Conservation (phyloP, 2,113 vertebrate genomes). For the Natator depressus region DNA sequence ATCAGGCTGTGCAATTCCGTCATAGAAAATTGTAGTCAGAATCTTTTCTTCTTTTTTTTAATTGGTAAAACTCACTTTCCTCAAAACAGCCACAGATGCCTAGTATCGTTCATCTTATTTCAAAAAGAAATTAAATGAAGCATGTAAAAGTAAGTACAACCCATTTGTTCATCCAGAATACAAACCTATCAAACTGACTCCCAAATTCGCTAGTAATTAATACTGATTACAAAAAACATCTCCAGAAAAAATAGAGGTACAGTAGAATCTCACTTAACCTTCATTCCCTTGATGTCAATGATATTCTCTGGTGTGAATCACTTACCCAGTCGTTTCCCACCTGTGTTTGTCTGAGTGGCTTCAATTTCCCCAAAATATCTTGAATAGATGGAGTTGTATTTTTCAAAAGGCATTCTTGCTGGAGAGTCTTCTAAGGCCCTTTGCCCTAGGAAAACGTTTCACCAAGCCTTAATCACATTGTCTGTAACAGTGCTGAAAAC, state of each 20-base stretch:
- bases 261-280: not conserved
- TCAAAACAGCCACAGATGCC: slow-evolving; percentile 55
- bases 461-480: not conserved
- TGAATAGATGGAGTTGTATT: not conserved
- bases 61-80: slow-evolving; percentile 46
- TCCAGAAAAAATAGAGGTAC: not conserved
- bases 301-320: not conserved
- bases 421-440: not conserved
- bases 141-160: not conserved
- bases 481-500: not conserved
- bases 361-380: not conserved
- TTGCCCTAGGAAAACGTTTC: not conserved
- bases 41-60: not conserved
- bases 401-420: not conserved
- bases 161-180: not conserved
- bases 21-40: slow-evolving; percentile 33
- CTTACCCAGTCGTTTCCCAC: not conserved
- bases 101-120: slow-evolving; percentile 37
- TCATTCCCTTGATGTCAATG: not conserved
- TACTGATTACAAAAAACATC: not conserved
- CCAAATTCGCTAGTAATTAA: not conserved
- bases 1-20: slow-evolving; percentile 35
- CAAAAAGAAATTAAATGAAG: slow-evolving; percentile 18
- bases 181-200: slow-evolving; percentile 5
- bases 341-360: not conserved